Conservation (phyloP, 2,888 invertebrate genomes). For the Congeria kusceri region DNA sequence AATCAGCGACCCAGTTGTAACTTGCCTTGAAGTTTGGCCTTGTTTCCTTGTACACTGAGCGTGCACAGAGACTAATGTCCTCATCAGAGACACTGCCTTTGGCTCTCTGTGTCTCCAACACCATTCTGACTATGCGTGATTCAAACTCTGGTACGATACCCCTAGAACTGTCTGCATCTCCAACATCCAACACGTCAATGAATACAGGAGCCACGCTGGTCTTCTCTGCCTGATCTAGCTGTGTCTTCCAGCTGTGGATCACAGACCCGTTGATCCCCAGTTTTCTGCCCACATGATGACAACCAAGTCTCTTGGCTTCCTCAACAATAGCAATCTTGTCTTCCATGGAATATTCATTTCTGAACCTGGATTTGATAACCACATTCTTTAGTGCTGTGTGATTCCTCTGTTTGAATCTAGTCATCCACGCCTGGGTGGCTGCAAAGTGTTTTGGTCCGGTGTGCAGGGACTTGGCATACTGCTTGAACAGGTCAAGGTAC, state of each 20-base stretch:
- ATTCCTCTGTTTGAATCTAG: slow-evolving; percentile 55
- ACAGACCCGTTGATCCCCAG: slow-evolving; percentile 60
- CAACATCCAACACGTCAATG: background rate
- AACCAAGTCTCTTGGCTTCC: slow-evolving; percentile 58
- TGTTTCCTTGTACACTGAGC: slow-evolving; percentile 54
- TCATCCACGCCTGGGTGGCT: slow-evolving; percentile 64
- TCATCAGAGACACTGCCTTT: slow-evolving; percentile 62
- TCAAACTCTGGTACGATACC: slow-evolving; percentile 62
- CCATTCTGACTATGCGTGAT: slow-evolving; percentile 41
- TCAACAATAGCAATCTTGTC: slow-evolving; percentile 60
- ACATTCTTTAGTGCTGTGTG: slow-evolving; percentile 53
- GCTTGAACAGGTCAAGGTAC: slow-evolving; percentile 56
- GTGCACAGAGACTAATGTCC: slow-evolving; percentile 48
- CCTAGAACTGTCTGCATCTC: slow-evolving; percentile 28
- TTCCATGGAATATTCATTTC: slow-evolving; percentile 51
- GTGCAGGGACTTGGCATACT: slow-evolving; percentile 57
- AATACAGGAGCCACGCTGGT: slow-evolving; percentile 6
- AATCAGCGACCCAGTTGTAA: slow-evolving; percentile 61
- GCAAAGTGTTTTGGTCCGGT: slow-evolving; percentile 60
- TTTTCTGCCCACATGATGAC: slow-evolving; percentile 58
- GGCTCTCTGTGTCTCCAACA: slow-evolving; percentile 43
- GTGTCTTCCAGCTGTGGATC: slow-evolving; percentile 60
- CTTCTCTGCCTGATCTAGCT: slow-evolving; percentile 54
- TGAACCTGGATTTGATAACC: slow-evolving; percentile 49
- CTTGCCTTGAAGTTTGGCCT: slow-evolving; percentile 61